Evolutionary conservation across 2,888 invertebrate species (phyloP).

Genomic region (Melitaea athalia): DNA sequence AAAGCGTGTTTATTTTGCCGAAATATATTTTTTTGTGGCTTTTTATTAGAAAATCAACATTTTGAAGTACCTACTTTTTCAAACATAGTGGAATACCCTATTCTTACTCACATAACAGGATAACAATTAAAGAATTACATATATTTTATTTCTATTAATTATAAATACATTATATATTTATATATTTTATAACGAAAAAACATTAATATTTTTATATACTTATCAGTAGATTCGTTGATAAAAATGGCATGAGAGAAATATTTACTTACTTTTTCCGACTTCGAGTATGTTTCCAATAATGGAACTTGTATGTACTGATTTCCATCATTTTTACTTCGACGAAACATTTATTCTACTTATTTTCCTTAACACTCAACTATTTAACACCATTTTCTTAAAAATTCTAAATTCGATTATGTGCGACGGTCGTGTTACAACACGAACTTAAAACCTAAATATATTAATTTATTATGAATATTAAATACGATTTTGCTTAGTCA

Average conservation of each 20-base stretch:
- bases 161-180: too few species aligned
- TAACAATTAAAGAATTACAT: too few species aligned
- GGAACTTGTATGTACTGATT: constrained; percentile 57
- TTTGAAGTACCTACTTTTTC: too few species aligned
- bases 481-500: background rate
- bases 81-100: too few species aligned
- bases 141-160: too few species aligned
- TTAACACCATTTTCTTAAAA: constrained; percentile 11
- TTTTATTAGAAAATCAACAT: too few species aligned
- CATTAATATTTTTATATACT: too few species aligned
- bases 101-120: too few species aligned
- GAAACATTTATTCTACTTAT: constrained; percentile 57
- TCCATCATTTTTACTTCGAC: constrained; percentile 58
- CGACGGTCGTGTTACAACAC: background rate
- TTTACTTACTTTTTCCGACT: constrained; percentile 29
- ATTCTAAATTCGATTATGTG: constrained; percentile 4
- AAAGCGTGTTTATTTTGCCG: too few species aligned
- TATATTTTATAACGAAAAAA: too few species aligned
- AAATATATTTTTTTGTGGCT: too few species aligned
- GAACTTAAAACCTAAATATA: background rate
- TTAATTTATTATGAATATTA: background rate
- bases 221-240: too few species aligned
- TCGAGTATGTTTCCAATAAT: constrained; percentile 52
- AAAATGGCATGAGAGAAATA: background rate
- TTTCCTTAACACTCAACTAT: constrained; percentile 7